Conservation (phyloP, 2,797 vertebrate species). For the Hozukius guyotensis region DNA sequence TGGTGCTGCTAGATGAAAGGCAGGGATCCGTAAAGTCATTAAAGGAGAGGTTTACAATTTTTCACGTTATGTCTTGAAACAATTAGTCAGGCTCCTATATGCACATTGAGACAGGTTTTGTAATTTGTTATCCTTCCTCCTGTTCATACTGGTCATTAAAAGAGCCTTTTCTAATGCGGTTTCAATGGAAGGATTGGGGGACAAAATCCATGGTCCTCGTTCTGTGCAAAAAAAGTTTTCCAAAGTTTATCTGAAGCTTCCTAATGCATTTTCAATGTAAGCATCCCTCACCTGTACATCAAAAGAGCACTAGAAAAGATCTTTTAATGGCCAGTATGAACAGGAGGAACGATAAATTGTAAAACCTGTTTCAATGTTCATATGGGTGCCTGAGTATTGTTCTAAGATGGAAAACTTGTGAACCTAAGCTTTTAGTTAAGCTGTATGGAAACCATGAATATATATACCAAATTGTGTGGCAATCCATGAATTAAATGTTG, state of each 20-base stretch:
- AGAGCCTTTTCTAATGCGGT: not conserved
- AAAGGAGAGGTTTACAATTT: not conserved
- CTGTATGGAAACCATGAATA: not conserved
- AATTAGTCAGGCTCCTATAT: not conserved
- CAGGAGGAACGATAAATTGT: not conserved
- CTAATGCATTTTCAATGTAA: not conserved
- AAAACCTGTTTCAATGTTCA: not conserved
- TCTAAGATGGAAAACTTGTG: not conserved
- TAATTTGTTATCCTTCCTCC: not conserved
- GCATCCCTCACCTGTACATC: not conserved
- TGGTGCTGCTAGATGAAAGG: too few species aligned
- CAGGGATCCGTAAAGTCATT: not conserved
- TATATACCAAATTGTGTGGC: not conserved
- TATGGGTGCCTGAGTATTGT: not conserved
- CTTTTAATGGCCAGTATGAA: not conserved
- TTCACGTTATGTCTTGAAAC: not conserved
- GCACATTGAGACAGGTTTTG: not conserved
- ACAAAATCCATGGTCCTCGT: not conserved
- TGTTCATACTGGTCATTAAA: not conserved
- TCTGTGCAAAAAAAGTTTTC: not conserved
- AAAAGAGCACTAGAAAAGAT: not conserved
- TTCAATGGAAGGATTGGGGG: not conserved
- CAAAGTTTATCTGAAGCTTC: not conserved
- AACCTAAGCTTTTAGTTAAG: not conserved
- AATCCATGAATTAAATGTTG: not conserved